Conservation (phyloP, 2,113 vertebrate species). For the Baryphthengus martii region DNA sequence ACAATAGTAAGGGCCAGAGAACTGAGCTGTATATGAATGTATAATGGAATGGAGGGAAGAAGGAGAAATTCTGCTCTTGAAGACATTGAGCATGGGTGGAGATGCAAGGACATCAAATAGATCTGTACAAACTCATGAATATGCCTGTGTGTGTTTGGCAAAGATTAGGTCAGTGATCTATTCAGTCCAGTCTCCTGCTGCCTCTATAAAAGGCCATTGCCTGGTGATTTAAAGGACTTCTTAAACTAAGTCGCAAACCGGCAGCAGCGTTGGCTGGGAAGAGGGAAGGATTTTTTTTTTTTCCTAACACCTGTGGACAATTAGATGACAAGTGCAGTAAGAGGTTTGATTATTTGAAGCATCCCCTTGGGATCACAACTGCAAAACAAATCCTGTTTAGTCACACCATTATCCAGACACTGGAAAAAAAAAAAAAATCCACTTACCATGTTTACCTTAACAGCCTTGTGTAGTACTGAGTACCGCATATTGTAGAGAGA, state of each 20-base stretch:
- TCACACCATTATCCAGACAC: neutral
- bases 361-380: neutral
- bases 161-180: neutral
- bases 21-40: neutral
- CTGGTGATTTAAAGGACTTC: neutral
- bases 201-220: neutral
- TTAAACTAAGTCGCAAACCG: neutral
- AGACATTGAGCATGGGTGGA: neutral
- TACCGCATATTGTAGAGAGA: neutral
- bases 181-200: neutral
- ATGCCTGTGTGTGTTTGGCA: neutral
- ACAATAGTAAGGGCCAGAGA: neutral
- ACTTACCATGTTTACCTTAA: neutral
- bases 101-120: neutral
- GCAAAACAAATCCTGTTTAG: neutral
- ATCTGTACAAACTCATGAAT: neutral
- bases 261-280: neutral
- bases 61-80: neutral
- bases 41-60: neutral
- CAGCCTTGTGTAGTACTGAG: neutral
- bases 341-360: neutral
- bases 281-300: neutral
- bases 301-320: neutral
- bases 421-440: neutral
- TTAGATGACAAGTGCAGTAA: neutral